Percentiles rank a stretch among this genome's conserved stretches.
Evolutionary conservation across 2,113 vertebrate species (phyloP).

Genomic region (Dinomys branickii): DNA sequence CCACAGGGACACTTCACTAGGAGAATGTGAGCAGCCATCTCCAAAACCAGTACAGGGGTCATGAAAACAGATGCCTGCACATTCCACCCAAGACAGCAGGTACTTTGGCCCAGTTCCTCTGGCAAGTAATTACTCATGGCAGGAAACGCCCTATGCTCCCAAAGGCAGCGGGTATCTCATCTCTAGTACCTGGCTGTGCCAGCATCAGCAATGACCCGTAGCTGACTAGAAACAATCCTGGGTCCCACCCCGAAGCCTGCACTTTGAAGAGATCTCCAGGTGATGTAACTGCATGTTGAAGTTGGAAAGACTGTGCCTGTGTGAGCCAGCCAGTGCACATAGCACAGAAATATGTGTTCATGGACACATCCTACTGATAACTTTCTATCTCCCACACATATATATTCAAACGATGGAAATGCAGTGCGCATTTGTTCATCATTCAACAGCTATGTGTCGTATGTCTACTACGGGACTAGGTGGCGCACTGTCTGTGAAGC

Average conservation of each 20-base stretch:
- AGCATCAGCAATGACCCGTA: accelerated
- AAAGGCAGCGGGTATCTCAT: not conserved
- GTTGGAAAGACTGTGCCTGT: not conserved
- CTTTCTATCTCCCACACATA: not conserved
- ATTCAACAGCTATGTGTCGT: conserved; percentile 14
- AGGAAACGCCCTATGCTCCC: not conserved
- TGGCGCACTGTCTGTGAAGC: not conserved
- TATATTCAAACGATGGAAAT: not conserved
- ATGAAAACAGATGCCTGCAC: not conserved
- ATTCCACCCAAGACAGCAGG: not conserved
- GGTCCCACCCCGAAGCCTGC: not conserved
- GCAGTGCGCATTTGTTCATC: not conserved
- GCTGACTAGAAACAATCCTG: not conserved
- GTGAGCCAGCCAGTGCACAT: accelerated
- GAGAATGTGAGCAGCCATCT: not conserved
- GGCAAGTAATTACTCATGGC: not conserved
- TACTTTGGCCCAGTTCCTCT: not conserved
- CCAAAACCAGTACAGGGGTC: conserved; percentile 20
- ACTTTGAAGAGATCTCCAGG: not conserved
- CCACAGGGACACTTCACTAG: not conserved
- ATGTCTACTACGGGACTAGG: not conserved
- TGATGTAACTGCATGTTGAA: accelerated
- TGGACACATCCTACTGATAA: not conserved
- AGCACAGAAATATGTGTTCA: not conserved
- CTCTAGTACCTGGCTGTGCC: not conserved